Percentiles rank a stretch among this genome's conserved stretches.
These are phyloP conservation scores for Melikaiella ostensackeni DNA, from an alignment of 2,888 invertebrate species.

Conservation along the genomic window DNA sequence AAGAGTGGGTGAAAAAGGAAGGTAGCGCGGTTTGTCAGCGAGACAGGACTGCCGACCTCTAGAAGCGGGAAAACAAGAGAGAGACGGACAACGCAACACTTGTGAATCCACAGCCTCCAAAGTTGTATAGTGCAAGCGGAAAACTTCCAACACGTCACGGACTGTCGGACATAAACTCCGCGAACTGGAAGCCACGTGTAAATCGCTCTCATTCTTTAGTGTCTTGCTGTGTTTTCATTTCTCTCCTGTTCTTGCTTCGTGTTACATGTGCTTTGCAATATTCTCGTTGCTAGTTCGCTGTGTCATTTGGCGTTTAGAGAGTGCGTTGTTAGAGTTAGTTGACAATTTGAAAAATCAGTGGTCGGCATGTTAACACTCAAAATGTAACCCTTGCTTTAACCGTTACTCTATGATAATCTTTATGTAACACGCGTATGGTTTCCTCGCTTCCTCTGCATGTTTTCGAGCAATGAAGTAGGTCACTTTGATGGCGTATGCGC, in stretches of 20 bases:
- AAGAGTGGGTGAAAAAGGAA: conserved; percentile 2
- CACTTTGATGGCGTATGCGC: too few relatives aligned
- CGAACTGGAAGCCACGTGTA: conserved; percentile 35
- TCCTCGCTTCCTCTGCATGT: too few relatives aligned
- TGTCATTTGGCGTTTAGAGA: not conserved
- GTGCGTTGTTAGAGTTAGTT: not conserved
- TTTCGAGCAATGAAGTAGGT: too few relatives aligned
- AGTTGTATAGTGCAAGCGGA: conserved; percentile 24
- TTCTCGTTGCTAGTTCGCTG: conserved; percentile 4
- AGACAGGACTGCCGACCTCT: conserved; percentile 9
- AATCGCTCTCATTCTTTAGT: conserved; percentile 28
- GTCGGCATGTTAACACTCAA: not conserved
- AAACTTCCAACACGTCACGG: conserved; percentile 33
- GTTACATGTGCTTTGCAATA: conserved; percentile 27
- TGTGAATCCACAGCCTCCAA: conserved; percentile 16
- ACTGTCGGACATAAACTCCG: conserved; percentile 34
- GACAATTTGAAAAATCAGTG: not conserved
- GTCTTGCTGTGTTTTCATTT: conserved; percentile 15
- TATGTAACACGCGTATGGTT: too few relatives aligned
- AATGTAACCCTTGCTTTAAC: too few relatives aligned
- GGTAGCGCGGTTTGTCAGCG: conserved; percentile 21
- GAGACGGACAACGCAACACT: conserved; percentile 23
- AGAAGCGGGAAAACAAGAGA: not conserved
- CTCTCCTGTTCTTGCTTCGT: not conserved
- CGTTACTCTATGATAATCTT: too few relatives aligned